Base-by-base conservation (phyloP, 2,797 vertebrate species). In the Erethizon dorsatum region DNA sequence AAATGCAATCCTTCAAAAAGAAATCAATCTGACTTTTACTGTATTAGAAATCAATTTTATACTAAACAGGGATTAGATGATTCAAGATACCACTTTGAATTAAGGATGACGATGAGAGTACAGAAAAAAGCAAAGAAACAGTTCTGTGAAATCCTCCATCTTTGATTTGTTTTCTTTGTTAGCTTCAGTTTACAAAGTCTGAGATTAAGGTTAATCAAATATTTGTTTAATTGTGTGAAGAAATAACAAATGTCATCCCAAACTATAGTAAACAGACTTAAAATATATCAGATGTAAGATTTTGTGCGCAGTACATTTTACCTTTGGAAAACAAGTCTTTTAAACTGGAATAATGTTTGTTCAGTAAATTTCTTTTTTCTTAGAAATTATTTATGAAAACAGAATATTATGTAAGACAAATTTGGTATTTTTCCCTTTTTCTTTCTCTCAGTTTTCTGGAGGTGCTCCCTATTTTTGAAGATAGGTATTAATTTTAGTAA, bases 91-190 rank as follows among this genome's bases (percentile, higher is more conserved):
- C 54, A 2, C 47, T 75, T 93, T 92, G 47, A 84, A 56, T 71
- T 91, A 73, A 3, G 0, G 3, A 1, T 63, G 26, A 31, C 2
- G 50, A 12, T n/a, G 3, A 50, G 9, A 88, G 2, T 10, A 41
- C 11, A 83, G 10, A 79, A 84, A 12, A 71, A 20, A 75, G 9
- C 73, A 20, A n/a, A 87, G 9, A 96, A 83, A 20, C 0, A 18
- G 33, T 61, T 88, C 13, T 77, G 31, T 45, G 31, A 79, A 92
- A 92, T 91, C 57, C 6, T 71, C 24, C 2, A 41, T 50, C 10
- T 85, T 89, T 93, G 18, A 78, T 69, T 84, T 92, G 63, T 89
- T 98, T 93, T 14, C 14, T 91, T 87, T 73, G 37, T 77, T 89
- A 78, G 75, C n/a, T 75, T 78, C 77, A 80, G n/a, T 45, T 87